Conservation (phyloP, 2,888 invertebrate genomes). For the Nysson spinosus region DNA sequence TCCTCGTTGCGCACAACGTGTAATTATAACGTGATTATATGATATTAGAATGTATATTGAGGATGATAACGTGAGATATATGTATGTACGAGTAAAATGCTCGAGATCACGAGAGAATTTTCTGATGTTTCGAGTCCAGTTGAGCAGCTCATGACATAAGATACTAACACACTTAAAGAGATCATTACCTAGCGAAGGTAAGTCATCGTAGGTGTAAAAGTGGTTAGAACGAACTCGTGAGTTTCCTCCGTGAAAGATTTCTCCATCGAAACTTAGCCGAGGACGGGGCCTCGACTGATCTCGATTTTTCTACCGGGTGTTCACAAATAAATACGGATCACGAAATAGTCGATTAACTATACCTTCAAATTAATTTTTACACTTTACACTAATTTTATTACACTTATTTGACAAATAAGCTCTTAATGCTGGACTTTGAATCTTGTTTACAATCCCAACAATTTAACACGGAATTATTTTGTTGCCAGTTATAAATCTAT, state of each 20-base stretch:
- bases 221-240: constrained; percentile 20
- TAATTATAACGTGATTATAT: no score
- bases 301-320: constrained; percentile 32
- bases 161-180: not conserved
- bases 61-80: no score
- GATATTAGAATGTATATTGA: no score
- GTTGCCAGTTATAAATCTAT: no score
- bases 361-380: no score
- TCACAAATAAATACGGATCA: not conserved
- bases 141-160: constrained; percentile 37
- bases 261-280: constrained; percentile 45
- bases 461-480: no score
- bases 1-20: no score
- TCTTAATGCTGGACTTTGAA: no score
- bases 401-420: no score
- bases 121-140: constrained; percentile 21
- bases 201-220: not conserved
- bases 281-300: constrained; percentile 21
- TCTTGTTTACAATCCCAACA: no score
- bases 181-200: constrained; percentile 10
- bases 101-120: not conserved
- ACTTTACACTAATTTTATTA: no score
- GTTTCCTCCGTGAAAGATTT: constrained; percentile 51
- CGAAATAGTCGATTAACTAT: no score
- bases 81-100: not conserved